These are phyloP conservation scores for Neofelis nebulosa DNA, from an alignment of 2,113 vertebrate genomes.

Conservation along the genomic window DNA sequence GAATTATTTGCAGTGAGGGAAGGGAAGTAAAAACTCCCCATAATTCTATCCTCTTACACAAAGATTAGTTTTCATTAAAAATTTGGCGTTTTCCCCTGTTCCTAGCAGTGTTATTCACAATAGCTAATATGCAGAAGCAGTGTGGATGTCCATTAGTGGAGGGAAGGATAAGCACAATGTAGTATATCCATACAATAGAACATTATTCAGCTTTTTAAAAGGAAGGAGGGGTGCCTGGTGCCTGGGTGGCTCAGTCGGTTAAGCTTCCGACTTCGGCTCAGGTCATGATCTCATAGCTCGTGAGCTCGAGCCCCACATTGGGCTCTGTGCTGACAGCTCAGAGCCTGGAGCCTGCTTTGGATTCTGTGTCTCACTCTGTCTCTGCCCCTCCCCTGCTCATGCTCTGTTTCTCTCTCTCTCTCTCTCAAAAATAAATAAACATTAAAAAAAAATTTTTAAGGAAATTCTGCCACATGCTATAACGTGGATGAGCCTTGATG, in stretches of 20 bases:
- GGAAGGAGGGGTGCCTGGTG: not conserved
- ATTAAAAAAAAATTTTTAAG: not conserved
- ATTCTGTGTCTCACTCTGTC: no score
- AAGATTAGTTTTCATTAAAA: not conserved
- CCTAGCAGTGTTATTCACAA: not conserved
- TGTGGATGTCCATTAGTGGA: not conserved
- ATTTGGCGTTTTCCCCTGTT: not conserved
- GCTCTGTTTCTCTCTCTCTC: no score
- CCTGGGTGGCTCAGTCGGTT: no score
- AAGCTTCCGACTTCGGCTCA: no score
- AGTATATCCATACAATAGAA: not conserved
- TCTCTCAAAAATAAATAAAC: no score
- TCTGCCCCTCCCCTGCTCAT: no score
- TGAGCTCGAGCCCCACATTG: fast-evolving
- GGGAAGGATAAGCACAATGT: not conserved
- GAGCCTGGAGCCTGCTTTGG: no score
- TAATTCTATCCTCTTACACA: not conserved
- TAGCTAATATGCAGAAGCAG: not conserved
- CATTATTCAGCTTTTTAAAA: not conserved
- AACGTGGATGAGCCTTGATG: not conserved
- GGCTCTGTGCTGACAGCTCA: no score
- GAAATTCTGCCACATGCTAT: not conserved
- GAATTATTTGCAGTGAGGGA: not conserved
- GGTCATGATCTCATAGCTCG: no score
- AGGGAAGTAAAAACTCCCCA: not conserved